Evolutionary conservation across 2,888 invertebrate species (phyloP).

Genomic region (Drosophila nigricruria): DNA sequence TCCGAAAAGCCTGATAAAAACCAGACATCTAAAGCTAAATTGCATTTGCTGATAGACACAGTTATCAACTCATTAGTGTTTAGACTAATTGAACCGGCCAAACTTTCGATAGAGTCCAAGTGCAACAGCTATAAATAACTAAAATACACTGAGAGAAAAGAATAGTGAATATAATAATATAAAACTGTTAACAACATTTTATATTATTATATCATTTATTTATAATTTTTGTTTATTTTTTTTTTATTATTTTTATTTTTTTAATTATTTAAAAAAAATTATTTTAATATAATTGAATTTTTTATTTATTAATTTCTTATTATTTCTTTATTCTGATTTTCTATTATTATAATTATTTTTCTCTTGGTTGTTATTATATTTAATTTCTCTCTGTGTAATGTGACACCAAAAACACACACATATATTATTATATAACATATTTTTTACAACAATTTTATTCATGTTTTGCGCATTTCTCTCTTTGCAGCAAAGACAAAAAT

Average conservation of each 20-base stretch:
- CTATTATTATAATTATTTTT: neutral
- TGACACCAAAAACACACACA: neutral
- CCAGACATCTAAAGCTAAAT: constrained; percentile 25
- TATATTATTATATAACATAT: neutral
- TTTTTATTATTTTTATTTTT: neutral
- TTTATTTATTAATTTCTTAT: neutral
- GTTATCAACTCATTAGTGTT: neutral
- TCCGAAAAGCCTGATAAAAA: constrained; percentile 35
- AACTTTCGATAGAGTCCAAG: constrained; percentile 20
- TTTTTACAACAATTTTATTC: constrained; percentile 13
- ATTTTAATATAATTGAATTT: neutral
- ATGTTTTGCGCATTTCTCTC: constrained; percentile 1
- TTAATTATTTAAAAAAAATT: neutral
- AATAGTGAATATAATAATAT: neutral
- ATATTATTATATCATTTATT: no score
- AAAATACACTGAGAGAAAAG: neutral
- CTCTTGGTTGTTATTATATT: neutral
- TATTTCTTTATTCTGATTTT: neutral
- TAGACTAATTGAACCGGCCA: neutral
- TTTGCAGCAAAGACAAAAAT: constrained; percentile 72
- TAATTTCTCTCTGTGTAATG: neutral
- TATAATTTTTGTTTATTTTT: neutral
- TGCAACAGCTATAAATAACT: constrained; percentile 15
- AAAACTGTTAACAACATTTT: no score
- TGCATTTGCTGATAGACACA: neutral